Conservation (phyloP, 2,113 vertebrate species). For the Acrocephalus arundinaceus region DNA sequence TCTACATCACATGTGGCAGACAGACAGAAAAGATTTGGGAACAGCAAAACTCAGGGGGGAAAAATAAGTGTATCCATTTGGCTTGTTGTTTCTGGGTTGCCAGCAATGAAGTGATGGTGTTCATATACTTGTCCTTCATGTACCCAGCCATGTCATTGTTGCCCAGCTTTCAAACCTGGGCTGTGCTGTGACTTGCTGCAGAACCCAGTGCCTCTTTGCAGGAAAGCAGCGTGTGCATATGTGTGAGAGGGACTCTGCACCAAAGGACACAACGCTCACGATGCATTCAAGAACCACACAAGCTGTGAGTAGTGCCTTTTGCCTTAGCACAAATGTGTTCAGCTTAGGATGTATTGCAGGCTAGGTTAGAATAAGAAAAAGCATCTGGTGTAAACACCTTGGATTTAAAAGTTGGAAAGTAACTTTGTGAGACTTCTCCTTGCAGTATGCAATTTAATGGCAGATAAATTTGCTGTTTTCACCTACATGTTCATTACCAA, state of each 20-base stretch:
- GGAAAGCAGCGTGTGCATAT: neutral
- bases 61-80: neutral
- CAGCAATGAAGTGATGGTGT: neutral
- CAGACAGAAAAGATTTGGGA: neutral
- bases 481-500: neutral
- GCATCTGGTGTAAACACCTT: neutral
- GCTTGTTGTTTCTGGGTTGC: accelerated
- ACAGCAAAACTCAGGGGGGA: neutral
- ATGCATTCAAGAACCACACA: neutral
- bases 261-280: accelerated
- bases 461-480: neutral
- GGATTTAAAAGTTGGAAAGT: neutral
- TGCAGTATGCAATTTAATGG: neutral
- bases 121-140: neutral
- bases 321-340: neutral
- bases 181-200: neutral
- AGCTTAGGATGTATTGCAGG: neutral
- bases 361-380: neutral
- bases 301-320: neutral
- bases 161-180: neutral
- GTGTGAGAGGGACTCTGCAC: neutral
- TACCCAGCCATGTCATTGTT: neutral
- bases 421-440: neutral
- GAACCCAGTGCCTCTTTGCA: neutral
- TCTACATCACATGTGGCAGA: neutral